Conservation (phyloP, 2,113 vertebrate genomes). For the Nothoprocta pentlandii region DNA sequence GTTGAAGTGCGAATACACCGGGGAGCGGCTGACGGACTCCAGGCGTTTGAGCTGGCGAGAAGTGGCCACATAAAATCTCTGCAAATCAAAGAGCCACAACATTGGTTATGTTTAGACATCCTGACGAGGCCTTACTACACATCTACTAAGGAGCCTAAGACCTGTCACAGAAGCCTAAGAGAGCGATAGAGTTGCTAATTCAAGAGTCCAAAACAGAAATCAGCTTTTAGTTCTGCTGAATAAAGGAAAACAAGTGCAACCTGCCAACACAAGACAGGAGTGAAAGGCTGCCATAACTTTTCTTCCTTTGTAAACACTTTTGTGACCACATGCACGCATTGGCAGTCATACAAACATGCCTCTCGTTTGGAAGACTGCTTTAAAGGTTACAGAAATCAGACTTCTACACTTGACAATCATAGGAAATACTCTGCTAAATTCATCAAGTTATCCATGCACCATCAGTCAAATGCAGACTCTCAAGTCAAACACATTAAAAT, state of each 20-base stretch:
- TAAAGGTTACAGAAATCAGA: neutral
- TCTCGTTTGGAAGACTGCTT: neutral
- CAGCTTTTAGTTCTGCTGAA: neutral
- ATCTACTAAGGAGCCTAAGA: neutral
- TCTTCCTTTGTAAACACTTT: neutral
- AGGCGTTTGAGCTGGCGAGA: slow-evolving; percentile 95
- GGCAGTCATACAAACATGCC: neutral
- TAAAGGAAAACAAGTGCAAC: neutral
- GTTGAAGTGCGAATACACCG: slow-evolving; percentile 94
- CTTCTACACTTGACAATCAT: neutral
- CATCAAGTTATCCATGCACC: neutral
- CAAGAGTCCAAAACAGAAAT: neutral
- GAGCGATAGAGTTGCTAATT: neutral
- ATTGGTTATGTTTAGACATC: fast-evolving
- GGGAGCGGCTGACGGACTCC: slow-evolving; percentile 94
- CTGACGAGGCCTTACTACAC: neutral
- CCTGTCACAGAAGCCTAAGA: neutral
- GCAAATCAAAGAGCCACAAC: neutral
- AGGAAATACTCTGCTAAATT: neutral
- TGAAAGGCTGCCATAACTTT: neutral
- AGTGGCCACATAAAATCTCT: slow-evolving; percentile 95
- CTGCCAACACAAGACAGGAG: neutral
- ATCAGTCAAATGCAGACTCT: neutral
- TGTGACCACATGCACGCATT: neutral
- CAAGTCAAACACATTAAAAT: neutral